Evolutionary conservation across 2,797 vertebrate species (phyloP), one percentile per base, ranked within the genome.

Genomic region (Syngnathus rostellatus): DNA sequence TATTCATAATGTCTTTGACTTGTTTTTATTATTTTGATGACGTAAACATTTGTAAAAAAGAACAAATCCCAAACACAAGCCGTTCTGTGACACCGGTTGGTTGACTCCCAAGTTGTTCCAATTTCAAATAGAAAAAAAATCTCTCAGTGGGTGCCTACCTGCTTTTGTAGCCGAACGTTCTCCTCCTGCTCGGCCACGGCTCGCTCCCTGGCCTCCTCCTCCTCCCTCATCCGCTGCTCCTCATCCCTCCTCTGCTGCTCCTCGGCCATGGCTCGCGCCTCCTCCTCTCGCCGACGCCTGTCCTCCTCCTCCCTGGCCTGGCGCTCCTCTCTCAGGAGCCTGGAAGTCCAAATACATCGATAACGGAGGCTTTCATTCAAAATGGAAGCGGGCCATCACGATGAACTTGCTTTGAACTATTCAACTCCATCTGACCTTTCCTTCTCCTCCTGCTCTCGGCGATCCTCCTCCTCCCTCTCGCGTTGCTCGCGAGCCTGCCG

Each of bases 401-500:
- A 51, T 4, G 8, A 25, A 54, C 4, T 5, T 4, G 3, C 1
- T 23, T 54, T 23, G 21, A 25, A 9, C n/a, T 25, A 7, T 21
- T 46, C 11, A 12, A 8, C 41, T 17, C 8, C 10, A 5, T 12
- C 83, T 89, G 75, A 97, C 97, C 93, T 94, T 76, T 94, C 92
- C 73, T 80, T 92, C 79, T 95, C 94, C 62, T 94, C 94, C 85
- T 92, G 92, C 69, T 94, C 91, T 2, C 82, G 90, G 8, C 92
- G 91, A 77, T 96, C 95, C 75, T 92, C 90, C 72, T 98, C 94
- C 39, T 98, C 95, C 0, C 88, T 85, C 79, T 98, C 96, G 43
- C 94, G 89, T 85, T 97, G 96, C 83, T 96, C 95, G 0, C 97
- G 87, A 0, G 97, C 97, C 80, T 95, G 94, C 3, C 94, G 87